Conservation (phyloP, 2,113 vertebrate genomes). For the Trichechus manatus region DNA sequence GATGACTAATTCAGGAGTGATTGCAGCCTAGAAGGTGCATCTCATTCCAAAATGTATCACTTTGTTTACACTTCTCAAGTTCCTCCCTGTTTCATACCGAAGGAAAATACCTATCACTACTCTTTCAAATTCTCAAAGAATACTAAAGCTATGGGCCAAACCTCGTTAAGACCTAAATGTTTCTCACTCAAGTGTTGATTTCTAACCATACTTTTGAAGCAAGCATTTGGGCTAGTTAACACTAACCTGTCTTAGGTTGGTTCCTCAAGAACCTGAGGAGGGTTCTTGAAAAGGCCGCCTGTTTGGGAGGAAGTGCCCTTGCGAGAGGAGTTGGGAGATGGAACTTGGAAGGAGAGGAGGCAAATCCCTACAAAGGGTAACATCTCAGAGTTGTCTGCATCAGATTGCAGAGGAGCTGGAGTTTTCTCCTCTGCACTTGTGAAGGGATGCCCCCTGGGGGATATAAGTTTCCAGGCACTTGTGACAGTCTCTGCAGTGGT, state of each 20-base stretch:
- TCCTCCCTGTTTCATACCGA: conserved; percentile 47
- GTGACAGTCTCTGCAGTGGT: not conserved
- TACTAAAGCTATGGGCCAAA: conserved; percentile 15
- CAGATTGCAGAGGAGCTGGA: not conserved
- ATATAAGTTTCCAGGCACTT: not conserved
- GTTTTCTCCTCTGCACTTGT: not conserved
- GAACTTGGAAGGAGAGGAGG: not conserved
- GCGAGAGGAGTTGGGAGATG: not conserved
- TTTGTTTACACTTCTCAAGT: conserved; percentile 44
- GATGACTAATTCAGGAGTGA: conserved; percentile 52
- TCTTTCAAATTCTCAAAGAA: conserved; percentile 49
- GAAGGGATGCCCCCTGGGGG: not conserved
- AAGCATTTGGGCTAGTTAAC: conserved; percentile 24
- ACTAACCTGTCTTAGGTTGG: not conserved
- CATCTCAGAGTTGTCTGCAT: not conserved
- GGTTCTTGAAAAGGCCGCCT: not conserved
- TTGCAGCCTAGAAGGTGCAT: conserved; percentile 51
- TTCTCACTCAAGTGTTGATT: conserved; percentile 54
- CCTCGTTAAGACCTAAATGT: not conserved
- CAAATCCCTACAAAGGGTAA: not conserved
- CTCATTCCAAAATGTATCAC: conserved; percentile 51
- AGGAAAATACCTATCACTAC: conserved; percentile 17
- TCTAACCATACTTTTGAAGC: conserved; percentile 42
- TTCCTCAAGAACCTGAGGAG: not conserved
- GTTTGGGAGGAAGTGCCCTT: not conserved